Percentiles rank a stretch among this genome's conserved stretches.
Conservation (phyloP, 2,888 invertebrate genomes). For the Plagodis pulveraria region DNA sequence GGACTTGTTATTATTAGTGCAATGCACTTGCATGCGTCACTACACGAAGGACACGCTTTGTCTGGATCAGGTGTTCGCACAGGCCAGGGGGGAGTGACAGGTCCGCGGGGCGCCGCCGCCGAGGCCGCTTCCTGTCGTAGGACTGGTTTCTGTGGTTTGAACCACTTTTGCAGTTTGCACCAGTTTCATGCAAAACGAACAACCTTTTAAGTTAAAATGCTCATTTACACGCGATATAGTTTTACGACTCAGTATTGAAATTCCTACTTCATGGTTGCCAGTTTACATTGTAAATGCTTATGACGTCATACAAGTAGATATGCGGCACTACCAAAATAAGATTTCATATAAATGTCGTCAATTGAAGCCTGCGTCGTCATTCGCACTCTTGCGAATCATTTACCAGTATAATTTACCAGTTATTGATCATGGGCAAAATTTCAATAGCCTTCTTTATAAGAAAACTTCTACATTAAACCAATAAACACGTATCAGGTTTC, state of each 20-base stretch:
- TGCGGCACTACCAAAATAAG: constrained; percentile 21
- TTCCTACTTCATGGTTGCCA: constrained; percentile 27
- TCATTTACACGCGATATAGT: constrained; percentile 34
- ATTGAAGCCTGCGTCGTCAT: no score
- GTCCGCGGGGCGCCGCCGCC: constrained; percentile 50
- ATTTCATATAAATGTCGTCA: constrained; percentile 21
- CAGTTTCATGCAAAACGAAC: constrained; percentile 71
- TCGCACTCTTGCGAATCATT: no score
- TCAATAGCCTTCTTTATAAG: no score
- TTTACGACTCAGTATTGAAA: constrained; percentile 28
- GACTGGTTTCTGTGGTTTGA: constrained; percentile 80
- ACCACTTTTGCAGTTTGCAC: constrained; percentile 80
- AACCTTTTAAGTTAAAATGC: constrained; percentile 65
- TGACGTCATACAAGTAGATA: constrained; percentile 25
- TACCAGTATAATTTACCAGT: no score
- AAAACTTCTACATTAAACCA: no score
- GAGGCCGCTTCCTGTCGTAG: constrained; percentile 81
- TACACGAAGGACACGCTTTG: constrained; percentile 80
- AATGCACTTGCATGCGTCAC: constrained; percentile 82
- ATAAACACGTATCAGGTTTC: neutral
- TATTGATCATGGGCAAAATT: no score
- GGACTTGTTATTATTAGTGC: constrained; percentile 74
- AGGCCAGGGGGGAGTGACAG: constrained; percentile 36
- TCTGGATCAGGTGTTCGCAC: constrained; percentile 76
- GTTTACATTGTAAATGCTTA: constrained; percentile 17